Conservation (phyloP, 2,797 vertebrate genomes). For the Anniella stebbinsi region DNA sequence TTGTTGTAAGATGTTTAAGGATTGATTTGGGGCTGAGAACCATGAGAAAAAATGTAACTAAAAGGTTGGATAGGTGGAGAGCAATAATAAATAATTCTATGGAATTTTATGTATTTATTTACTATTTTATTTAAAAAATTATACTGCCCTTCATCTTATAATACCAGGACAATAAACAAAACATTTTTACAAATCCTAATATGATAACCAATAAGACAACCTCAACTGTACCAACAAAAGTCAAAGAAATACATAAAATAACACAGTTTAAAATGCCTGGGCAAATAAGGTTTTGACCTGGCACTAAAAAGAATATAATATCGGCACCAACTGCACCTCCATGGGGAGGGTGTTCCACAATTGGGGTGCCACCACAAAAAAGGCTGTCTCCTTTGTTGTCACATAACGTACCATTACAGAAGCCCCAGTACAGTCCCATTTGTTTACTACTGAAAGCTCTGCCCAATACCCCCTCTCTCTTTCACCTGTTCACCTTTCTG, state of each 20-base stretch:
- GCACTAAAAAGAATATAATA: background rate
- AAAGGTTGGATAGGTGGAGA: background rate
- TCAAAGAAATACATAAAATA: background rate
- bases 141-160: background rate
- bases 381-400: too few species aligned
- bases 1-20: background rate
- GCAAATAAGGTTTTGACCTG: background rate
- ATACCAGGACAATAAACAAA: background rate
- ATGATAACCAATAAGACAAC: too few species aligned
- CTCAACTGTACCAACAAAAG: background rate
- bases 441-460: background rate
- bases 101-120: background rate
- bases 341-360: too few species aligned
- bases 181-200: background rate
- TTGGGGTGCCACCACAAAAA: too few species aligned
- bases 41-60: background rate
- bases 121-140: background rate
- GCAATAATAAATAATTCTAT: background rate
- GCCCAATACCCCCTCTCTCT: background rate
- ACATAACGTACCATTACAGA: background rate
- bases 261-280: background rate
- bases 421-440: background rate
- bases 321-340: too few species aligned
- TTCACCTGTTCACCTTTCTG: background rate
- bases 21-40: background rate